Base-by-base conservation (phyloP, 2,113 vertebrate genomes). In the Crotalus viridis region DNA sequence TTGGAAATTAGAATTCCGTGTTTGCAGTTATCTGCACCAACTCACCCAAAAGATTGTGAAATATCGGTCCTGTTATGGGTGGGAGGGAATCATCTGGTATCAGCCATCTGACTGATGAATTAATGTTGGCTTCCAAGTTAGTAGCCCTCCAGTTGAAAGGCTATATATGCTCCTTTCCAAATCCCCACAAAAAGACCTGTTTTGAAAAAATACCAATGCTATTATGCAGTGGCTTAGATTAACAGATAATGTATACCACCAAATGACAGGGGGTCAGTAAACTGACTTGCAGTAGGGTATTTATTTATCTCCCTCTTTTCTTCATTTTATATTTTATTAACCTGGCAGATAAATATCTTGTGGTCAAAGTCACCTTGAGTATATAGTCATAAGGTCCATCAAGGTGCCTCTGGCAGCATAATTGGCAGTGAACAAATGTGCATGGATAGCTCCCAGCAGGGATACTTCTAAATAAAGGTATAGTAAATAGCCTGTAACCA, bases 301-400 rank as follows among this genome's bases (percentile, higher is more conserved):
- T 89, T 48, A 10, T 59, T 85, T 92, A 91, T 91, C n/a, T 8
- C 15, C n/a, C 93, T 86, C 90, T 26, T 10, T 12, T 22, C 59
- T 91, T 74, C 52, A 26, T 33, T 91, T 92, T 90, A 92, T 92
- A 22, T 93, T 94, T 94, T 94, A 91, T 95, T 94, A 81, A 17
- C 85, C 0, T 0, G 28, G 26, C 48, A 85, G 91, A 64, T 93
- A 94, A 94, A 54, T 90, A 88, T 43, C 87, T 93, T 1, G 1
- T 91, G 90, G 89, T 87, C 90, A 95, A 94, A 89, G 93, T 92
- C 94, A 91, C 89, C 92, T 93, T 93, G 85, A 94, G 57, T 90
- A 96, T 95, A 94, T n/a, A 5, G 43, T 74, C 85, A 48, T 89
- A 95, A 61, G 94, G 93, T 90, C 64, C 89, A 94, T 59, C 89